phyloP scores from a whole-genome alignment of 2,113 vertebrate species.

The Nicator chloris region DNA sequence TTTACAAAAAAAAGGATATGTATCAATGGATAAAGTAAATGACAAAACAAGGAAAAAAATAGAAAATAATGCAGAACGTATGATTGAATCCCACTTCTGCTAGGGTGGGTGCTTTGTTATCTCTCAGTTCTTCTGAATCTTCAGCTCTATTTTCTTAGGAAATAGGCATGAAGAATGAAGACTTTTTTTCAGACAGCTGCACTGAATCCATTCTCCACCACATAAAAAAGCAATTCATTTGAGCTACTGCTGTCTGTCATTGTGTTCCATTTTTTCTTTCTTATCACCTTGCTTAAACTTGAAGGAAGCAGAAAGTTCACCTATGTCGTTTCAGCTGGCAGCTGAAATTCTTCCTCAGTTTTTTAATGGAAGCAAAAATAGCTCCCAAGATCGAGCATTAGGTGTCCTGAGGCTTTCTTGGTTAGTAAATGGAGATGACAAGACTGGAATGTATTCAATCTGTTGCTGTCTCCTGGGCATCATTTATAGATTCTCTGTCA shows the following conservation, averaged over 20 bases:
- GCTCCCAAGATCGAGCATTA: background rate
- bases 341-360: constrained; percentile 25
- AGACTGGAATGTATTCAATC: constrained; percentile 15
- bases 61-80: background rate
- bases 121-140: background rate
- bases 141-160: constrained; percentile 20
- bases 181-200: background rate
- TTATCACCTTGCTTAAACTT: constrained; percentile 42
- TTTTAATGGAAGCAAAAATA: constrained; percentile 47
- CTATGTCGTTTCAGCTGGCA: background rate
- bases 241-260: constrained; percentile 11
- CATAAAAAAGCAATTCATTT: constrained; percentile 4
- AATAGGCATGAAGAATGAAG: background rate
- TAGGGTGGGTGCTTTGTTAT: background rate
- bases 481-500: constrained; percentile 63
- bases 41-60: background rate
- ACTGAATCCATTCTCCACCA: background rate
- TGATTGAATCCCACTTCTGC: background rate
- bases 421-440: constrained; percentile 35
- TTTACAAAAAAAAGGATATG: background rate
- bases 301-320: constrained; percentile 23
- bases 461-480: constrained; percentile 51
- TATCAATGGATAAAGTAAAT: background rate
- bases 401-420: background rate
- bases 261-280: background rate